Evolutionary conservation across 2,797 vertebrate genomes (phyloP).

Genomic region (Limosa lapponica): DNA sequence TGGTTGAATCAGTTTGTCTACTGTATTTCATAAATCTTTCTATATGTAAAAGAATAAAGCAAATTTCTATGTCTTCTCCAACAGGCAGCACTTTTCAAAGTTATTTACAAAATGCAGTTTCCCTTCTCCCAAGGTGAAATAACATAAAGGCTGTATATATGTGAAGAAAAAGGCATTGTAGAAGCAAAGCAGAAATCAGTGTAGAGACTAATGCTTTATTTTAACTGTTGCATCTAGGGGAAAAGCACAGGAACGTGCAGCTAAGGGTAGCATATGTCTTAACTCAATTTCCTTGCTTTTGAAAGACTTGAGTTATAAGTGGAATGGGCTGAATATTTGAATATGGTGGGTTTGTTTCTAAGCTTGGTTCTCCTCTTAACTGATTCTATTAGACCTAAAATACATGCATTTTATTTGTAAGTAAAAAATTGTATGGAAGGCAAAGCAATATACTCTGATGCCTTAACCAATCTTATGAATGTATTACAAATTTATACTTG

Average conservation of each 20-base stretch:
- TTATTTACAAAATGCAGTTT: conserved; percentile 44
- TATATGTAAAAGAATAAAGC: conserved; percentile 55
- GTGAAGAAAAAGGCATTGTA: neutral
- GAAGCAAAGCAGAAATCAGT: conserved; percentile 27
- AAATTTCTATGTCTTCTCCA: neutral
- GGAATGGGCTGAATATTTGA: neutral
- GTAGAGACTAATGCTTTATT: conserved; percentile 28
- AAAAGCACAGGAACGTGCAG: neutral
- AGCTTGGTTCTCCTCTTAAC: neutral
- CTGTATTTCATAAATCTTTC: conserved; percentile 47
- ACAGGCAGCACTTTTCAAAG: conserved; percentile 14
- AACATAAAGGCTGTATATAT: neutral
- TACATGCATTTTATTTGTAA: conserved; percentile 11
- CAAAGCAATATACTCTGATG: neutral
- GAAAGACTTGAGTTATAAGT: neutral
- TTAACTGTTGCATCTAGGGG: neutral
- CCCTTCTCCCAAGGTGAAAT: neutral
- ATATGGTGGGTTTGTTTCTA: conserved; percentile 2
- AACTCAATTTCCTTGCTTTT: conserved; percentile 49
- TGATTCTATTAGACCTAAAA: conserved; percentile 2
- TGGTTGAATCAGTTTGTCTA: neutral
- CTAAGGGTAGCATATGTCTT: neutral
- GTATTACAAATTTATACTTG: conserved; percentile 4
- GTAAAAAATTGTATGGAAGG: neutral
- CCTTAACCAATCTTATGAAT: conserved; percentile 1